phyloP scores from a whole-genome alignment of 2,888 invertebrate genomes.

The Muschampia plurimacula region DNA sequence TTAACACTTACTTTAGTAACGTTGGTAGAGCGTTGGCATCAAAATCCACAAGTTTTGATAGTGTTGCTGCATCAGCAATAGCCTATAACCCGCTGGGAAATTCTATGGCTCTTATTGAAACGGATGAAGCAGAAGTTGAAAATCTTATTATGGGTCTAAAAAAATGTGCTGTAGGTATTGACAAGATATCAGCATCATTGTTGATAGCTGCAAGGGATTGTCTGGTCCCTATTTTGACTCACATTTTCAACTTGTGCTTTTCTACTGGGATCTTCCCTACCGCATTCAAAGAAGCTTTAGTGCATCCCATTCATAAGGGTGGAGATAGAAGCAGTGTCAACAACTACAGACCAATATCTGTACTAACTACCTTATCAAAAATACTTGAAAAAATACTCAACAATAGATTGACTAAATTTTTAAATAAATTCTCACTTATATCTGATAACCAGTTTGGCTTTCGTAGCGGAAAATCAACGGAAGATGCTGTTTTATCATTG shows the following conservation, averaged over 20 bases:
- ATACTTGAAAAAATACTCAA: constrained; percentile 34
- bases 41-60: neutral
- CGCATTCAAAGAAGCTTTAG: constrained; percentile 23
- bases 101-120: constrained; percentile 28
- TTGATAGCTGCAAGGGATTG: constrained; percentile 13
- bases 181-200: constrained; percentile 17
- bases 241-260: constrained; percentile 30
- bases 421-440: constrained; percentile 20
- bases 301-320: constrained; percentile 24
- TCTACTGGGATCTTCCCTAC: constrained; percentile 14
- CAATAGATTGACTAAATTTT: constrained; percentile 10
- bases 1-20: constrained; percentile 15
- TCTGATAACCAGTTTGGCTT: constrained; percentile 34
- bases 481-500: constrained; percentile 25
- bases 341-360: constrained; percentile 34
- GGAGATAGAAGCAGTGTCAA: constrained; percentile 28
- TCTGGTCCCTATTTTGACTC: constrained; percentile 12
- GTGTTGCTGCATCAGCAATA: neutral
- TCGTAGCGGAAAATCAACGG: constrained; percentile 27
- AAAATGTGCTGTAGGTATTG: constrained; percentile 19
- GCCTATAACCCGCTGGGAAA: neutral
- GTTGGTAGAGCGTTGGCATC: constrained; percentile 16
- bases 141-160: constrained; percentile 21
- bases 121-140: constrained; percentile 25
- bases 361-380: constrained; percentile 26